Conservation (phyloP, 2,113 vertebrate genomes). For the Pomatostomus ruficeps region DNA sequence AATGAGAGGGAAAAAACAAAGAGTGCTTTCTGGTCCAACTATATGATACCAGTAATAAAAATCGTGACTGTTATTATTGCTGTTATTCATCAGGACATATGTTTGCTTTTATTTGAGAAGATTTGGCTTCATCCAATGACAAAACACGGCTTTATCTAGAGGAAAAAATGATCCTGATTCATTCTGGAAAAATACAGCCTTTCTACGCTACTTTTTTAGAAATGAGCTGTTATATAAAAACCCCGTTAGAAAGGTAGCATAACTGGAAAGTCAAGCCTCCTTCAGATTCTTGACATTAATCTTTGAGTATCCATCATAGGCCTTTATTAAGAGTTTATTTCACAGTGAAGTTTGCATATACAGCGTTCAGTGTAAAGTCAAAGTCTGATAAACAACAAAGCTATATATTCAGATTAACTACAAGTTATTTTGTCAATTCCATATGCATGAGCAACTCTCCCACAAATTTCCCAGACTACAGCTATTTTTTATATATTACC, state of each 20-base stretch:
- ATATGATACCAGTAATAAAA: neutral
- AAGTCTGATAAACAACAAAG: neutral
- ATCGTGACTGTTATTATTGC: neutral
- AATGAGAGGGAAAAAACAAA: neutral
- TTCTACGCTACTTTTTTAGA: neutral
- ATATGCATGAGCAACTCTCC: neutral
- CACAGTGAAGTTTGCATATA: neutral
- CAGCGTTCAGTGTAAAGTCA: neutral
- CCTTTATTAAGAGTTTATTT: neutral
- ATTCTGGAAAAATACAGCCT: neutral
- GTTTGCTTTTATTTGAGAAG: neutral
- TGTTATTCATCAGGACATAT: neutral
- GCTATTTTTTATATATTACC: neutral
- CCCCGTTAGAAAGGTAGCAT: neutral
- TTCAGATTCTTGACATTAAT: neutral
- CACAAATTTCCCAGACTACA: neutral
- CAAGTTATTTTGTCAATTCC: neutral
- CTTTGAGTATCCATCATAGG: neutral
- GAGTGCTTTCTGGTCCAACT: neutral
- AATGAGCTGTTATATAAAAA: neutral
- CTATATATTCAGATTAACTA: neutral
- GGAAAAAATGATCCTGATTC: neutral
- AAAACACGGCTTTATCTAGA: neutral
- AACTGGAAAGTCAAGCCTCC: neutral
- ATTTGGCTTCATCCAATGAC: neutral